A percentile compares a stretch with the other conserved stretches of the same genome.
These are phyloP conservation scores for Rhopalosiphum nymphaeae DNA, from an alignment of 2,888 invertebrate genomes.

Conservation along the genomic window DNA sequence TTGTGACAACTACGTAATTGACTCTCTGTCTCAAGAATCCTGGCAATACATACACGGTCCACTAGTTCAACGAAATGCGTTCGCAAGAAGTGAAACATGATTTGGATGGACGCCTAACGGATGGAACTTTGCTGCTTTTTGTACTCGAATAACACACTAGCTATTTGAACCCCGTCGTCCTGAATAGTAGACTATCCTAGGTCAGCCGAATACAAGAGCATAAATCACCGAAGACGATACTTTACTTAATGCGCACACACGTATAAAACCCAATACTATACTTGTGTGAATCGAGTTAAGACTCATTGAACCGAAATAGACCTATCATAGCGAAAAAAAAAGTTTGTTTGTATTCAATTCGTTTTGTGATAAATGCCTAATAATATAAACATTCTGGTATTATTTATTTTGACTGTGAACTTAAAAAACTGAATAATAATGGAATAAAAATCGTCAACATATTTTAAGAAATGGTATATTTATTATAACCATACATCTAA, in stretches of 20 bases:
- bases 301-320: background rate
- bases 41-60: constrained; percentile 34
- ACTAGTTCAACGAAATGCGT: constrained; percentile 31
- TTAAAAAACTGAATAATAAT: background rate
- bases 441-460: background rate
- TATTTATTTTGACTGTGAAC: background rate
- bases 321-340: background rate
- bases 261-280: background rate
- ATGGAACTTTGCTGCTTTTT: constrained; percentile 23
- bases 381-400: background rate
- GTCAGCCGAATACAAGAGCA: background rate
- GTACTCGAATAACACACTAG: background rate
- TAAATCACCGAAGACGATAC: constrained; percentile 23
- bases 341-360: background rate
- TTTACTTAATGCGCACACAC: background rate
- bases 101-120: constrained; percentile 43
- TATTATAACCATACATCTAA: background rate
- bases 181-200: background rate
- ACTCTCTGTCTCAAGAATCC: constrained; percentile 31
- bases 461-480: background rate
- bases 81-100: constrained; percentile 14
- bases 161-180: background rate
- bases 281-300: background rate
- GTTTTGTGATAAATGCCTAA: background rate
- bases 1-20: constrained; percentile 61